Conservation (phyloP, 2,888 invertebrate genomes). For the Mallateleia sp. region DNA sequence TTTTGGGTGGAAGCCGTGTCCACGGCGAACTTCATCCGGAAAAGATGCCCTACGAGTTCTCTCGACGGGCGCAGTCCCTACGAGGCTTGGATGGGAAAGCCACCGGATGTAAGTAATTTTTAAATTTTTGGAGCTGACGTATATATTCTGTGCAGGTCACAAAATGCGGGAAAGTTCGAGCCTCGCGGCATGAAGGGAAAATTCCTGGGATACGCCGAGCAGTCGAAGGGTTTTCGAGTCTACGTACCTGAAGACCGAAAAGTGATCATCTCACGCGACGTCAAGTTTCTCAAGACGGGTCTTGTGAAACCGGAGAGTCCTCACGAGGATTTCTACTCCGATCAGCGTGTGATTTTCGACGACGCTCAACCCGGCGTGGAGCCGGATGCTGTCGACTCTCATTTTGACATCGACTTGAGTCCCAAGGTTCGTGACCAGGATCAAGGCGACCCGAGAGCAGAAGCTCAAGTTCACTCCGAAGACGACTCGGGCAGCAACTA, state of each 20-base stretch:
- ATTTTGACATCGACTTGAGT: conserved; percentile 8
- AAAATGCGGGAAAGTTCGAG: conserved; percentile 50
- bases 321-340: conserved; percentile 3
- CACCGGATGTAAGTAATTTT: conserved; percentile 75
- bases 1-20: conserved; percentile 84
- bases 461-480: neutral
- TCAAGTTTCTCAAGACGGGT: conserved; percentile 4
- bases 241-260: conserved; percentile 9
- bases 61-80: conserved; percentile 72
- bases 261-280: conserved; percentile 35
- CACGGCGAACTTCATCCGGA: conserved; percentile 80
- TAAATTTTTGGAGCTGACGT: conserved; percentile 78
- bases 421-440: neutral
- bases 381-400: neutral
- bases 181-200: conserved; percentile 23
- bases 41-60: conserved; percentile 78
- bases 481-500: neutral
- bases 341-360: neutral
- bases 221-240: conserved; percentile 36
- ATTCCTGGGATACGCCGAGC: conserved; percentile 31
- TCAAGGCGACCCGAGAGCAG: neutral
- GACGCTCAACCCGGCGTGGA: neutral
- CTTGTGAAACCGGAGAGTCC: neutral
- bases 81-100: conserved; percentile 68
- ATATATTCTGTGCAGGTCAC: conserved; percentile 25